Percentiles rank a stretch among this genome's conserved stretches.
These are phyloP conservation scores for Microcebus griseorufus DNA, from an alignment of 2,113 vertebrate species.

Conservation along the genomic window DNA sequence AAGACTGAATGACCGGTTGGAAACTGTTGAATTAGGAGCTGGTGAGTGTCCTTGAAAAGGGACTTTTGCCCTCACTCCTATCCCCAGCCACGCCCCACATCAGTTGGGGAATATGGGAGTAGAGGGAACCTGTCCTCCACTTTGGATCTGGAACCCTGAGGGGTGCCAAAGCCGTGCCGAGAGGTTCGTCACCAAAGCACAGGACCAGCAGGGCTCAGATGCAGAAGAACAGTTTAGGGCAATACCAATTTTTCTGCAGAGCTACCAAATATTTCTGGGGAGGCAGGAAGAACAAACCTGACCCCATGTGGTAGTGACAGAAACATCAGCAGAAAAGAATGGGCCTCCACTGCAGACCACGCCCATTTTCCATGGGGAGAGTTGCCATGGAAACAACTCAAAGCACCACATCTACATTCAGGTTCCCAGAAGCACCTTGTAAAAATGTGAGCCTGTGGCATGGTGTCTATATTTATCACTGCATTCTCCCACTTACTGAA, in stretches of 20 bases:
- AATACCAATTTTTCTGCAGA: not conserved
- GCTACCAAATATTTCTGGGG: not conserved
- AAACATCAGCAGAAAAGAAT: slow-evolving; percentile 21
- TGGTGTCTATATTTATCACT: not conserved
- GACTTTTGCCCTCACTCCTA: not conserved
- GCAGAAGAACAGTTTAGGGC: not conserved
- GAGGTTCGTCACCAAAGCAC: not conserved
- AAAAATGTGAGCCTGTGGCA: not conserved
- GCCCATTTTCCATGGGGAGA: not conserved
- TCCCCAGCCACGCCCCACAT: not conserved
- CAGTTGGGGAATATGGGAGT: not conserved
- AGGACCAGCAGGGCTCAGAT: not conserved
- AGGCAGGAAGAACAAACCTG: not conserved
- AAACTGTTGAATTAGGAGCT: not conserved
- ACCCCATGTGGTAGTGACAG: not conserved
- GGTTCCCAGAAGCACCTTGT: slow-evolving; percentile 45
- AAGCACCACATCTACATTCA: not conserved
- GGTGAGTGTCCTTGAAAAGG: not conserved
- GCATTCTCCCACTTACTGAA: not conserved
- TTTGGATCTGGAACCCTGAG: not conserved
- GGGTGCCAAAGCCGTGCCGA: not conserved
- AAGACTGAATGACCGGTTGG: not conserved
- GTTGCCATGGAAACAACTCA: not conserved
- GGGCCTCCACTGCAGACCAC: not conserved
- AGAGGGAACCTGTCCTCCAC: not conserved